Conservation (phyloP, 2,797 vertebrate species). For the Gastrophryne carolinensis region DNA sequence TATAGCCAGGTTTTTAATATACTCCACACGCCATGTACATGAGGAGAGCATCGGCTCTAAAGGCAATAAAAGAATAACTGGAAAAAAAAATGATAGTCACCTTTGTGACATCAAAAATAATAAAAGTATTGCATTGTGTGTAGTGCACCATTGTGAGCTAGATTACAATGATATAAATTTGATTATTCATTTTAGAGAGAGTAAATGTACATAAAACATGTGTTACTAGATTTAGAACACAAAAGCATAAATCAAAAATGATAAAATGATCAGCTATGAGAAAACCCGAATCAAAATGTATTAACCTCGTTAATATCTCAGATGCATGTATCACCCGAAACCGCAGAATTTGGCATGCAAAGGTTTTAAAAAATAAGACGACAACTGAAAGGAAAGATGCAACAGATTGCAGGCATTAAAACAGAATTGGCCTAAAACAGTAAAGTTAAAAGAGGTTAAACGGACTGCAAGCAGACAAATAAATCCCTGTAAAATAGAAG, state of each 20-base stretch:
- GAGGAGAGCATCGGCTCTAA: too few relatives aligned
- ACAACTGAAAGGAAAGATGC: background rate
- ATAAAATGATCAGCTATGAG: background rate
- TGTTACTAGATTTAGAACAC: background rate
- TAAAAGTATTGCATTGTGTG: too few relatives aligned
- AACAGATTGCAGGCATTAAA: background rate
- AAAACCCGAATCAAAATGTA: background rate
- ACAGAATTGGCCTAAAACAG: background rate
- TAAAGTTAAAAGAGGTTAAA: background rate
- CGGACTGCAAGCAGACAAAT: slow-evolving; percentile 5
- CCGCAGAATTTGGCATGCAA: background rate
- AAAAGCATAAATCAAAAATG: background rate
- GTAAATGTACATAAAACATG: background rate
- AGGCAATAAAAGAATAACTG: too few relatives aligned
- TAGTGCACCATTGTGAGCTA: too few relatives aligned
- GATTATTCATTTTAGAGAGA: background rate
- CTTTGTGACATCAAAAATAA: too few relatives aligned
- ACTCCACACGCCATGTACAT: too few relatives aligned
- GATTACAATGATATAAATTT: background rate
- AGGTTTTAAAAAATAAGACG: background rate
- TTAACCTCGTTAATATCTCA: background rate
- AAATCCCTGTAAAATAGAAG: slow-evolving; percentile 55
- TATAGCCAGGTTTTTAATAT: too few relatives aligned
- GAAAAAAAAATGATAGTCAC: too few relatives aligned
- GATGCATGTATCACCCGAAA: background rate